Percentiles rank a stretch among this genome's conserved stretches.
phyloP scores from a whole-genome alignment of 2,888 invertebrate genomes.

The Lomographa bimaculata region DNA sequence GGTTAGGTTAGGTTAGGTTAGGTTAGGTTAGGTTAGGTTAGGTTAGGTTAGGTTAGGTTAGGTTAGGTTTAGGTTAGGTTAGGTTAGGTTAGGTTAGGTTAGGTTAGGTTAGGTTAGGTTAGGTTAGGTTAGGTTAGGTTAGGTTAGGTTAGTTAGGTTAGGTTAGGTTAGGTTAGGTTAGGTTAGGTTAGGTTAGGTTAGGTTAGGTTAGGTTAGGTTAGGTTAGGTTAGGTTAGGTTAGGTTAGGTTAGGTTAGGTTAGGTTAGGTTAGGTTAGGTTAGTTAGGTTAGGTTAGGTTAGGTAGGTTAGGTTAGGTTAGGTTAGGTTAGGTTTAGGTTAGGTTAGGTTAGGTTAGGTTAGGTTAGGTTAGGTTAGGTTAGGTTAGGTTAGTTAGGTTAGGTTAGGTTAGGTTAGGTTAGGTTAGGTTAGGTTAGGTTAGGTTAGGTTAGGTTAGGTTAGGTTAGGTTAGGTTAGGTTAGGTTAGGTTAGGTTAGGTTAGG shows the following conservation, averaged over 20 bases:
- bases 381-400: slow-evolving; percentile 12
- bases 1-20: slow-evolving; percentile 7
- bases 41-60: slow-evolving; percentile 8
- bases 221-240: background rate
- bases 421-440: slow-evolving; percentile 13
- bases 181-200: slow-evolving; percentile 3
- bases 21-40: slow-evolving; percentile 9
- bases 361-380: slow-evolving; percentile 12
- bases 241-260: slow-evolving; percentile 7
- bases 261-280: slow-evolving; percentile 10
- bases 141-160: slow-evolving; percentile 7
- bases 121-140: slow-evolving; percentile 7
- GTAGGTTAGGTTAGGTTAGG: slow-evolving; percentile 12
- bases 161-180: slow-evolving; percentile 8
- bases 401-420: slow-evolving; percentile 11
- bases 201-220: slow-evolving; percentile 1
- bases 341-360: slow-evolving; percentile 7
- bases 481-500: slow-evolving; percentile 5
- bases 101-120: slow-evolving; percentile 7
- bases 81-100: slow-evolving; percentile 7
- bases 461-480: slow-evolving; percentile 8
- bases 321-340: slow-evolving; percentile 12
- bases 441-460: slow-evolving; percentile 10
- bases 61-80: slow-evolving; percentile 8
- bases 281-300: slow-evolving; percentile 10